Conservation (phyloP, 1,140 invertebrate species). For the Belonocnema kinseyi region DNA sequence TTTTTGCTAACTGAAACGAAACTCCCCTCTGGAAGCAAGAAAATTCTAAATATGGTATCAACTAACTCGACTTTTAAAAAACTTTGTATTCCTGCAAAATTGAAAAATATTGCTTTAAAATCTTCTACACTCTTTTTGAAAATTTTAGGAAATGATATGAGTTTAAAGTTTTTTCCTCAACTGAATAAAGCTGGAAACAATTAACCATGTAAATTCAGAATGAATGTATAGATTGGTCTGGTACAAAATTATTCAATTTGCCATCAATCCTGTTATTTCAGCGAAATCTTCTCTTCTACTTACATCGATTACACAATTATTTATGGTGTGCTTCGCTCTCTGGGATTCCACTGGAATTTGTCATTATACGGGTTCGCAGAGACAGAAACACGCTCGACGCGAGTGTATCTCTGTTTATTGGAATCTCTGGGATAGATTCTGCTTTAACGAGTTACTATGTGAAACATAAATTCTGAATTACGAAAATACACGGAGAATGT, state of each 20-base stretch:
- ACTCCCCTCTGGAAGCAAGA: too few species aligned
- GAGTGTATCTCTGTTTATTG: not conserved
- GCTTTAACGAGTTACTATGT: too few species aligned
- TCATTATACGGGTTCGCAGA: not conserved
- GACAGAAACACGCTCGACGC: not conserved
- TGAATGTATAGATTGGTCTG: not conserved
- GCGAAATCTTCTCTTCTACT: not conserved
- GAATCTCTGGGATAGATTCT: not conserved
- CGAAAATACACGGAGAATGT: too few species aligned
- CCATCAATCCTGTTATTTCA: conserved; percentile 1
- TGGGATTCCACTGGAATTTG: conserved; percentile 10
- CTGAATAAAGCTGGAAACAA: conserved; percentile 13
- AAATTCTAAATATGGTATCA: too few species aligned
- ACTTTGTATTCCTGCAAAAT: too few species aligned
- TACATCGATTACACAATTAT: conserved; percentile 11
- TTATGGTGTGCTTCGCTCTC: not conserved
- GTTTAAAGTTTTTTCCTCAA: too few species aligned
- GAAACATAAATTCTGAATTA: not conserved
- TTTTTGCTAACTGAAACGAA: too few species aligned
- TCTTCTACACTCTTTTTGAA: too few species aligned
- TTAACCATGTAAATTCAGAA: conserved; percentile 19
- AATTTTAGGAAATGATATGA: too few species aligned
- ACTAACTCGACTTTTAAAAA: too few species aligned
- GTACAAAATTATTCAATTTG: conserved; percentile 12
- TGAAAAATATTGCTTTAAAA: too few species aligned